Evolutionary conservation across 2,113 vertebrate species (phyloP), one percentile per base, ranked within the genome.

Genomic region (Carassius gibelio): DNA sequence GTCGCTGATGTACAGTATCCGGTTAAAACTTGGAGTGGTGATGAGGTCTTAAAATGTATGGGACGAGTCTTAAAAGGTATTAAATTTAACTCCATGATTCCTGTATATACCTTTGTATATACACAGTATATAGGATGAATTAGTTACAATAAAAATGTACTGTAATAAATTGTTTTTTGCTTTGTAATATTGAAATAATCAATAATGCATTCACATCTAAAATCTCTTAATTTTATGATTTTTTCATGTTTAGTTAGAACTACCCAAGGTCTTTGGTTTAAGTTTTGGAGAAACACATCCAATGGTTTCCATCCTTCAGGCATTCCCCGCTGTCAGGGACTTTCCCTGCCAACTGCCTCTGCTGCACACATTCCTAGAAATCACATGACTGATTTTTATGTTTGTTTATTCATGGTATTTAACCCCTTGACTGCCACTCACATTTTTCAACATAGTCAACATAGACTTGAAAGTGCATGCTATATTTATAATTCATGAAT

Each of bases 291-390:
- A 71, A 8, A 21, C 17, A 42, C 17, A 42, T 42, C 36, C 21
- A 42, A 9, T 9, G 36, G 34, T 9, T 71, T 42, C 0, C 8
- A 42, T n/a, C n/a, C 13, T 10, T 48, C n/a, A 6, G 57, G 21
- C 9, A 19, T 45, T 75, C 30, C 21, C 77, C 14, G 13, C 34
- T 14, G 11, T 6, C 19, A 55, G 72, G 87, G 79, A 82, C 5
- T 80, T 83, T n/a, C 81, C 75, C 79, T 59, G 14, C 11, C 50
- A 74, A n/a, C 23, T 50, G 55, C 15, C 50, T 34, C 45, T 17
- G 19, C 5, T 19, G 52, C 21, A 10, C 62, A 30, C 5, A 45
- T 86, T 86, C 75, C 26, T 8, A 10, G 52, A 83, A 81, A 80
- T 74, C 87, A 88, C 17, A 10, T 85, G 87, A 78, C 38, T 0